Evolutionary conservation across 2,888 invertebrate species (phyloP).

Genomic region (Bedellia somnulentella): DNA sequence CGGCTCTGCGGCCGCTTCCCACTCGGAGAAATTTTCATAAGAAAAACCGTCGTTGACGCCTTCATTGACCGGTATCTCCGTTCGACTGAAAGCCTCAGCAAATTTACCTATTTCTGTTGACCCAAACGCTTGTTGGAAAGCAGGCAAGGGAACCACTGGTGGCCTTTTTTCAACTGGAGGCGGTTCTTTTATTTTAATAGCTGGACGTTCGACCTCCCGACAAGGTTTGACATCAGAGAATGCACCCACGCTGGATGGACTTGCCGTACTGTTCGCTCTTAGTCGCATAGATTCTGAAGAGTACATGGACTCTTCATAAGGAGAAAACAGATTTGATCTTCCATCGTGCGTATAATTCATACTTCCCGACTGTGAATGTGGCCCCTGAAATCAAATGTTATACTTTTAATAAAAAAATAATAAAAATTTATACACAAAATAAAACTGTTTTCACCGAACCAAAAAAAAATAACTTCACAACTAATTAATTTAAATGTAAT

Average conservation of each 20-base stretch:
- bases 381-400: slow-evolving; percentile 24
- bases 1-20: slow-evolving; percentile 36
- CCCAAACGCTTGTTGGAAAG: slow-evolving; percentile 84
- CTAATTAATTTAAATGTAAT: slow-evolving; percentile 1
- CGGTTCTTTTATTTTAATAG: not conserved
- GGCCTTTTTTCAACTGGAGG: slow-evolving; percentile 38
- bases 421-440: too few relatives aligned
- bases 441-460: too few relatives aligned
- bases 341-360: slow-evolving; percentile 34
- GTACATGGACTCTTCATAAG: slow-evolving; percentile 32
- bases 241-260: too few relatives aligned
- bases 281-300: too few relatives aligned
- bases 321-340: slow-evolving; percentile 34
- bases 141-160: slow-evolving; percentile 68
- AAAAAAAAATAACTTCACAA: too few relatives aligned
- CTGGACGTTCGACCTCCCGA: too few relatives aligned
- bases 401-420: not conserved
- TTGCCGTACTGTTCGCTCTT: too few relatives aligned
- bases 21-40: slow-evolving; percentile 42
- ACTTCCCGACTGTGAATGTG: slow-evolving; percentile 26
- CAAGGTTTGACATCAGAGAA: too few relatives aligned
- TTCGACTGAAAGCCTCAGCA: slow-evolving; percentile 69
- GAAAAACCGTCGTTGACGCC: slow-evolving; percentile 35
- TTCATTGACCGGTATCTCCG: slow-evolving; percentile 50
- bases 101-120: slow-evolving; percentile 86